Evolutionary conservation across 1,140 invertebrate species (phyloP).

Genomic region (Neodiprion virginianus): DNA sequence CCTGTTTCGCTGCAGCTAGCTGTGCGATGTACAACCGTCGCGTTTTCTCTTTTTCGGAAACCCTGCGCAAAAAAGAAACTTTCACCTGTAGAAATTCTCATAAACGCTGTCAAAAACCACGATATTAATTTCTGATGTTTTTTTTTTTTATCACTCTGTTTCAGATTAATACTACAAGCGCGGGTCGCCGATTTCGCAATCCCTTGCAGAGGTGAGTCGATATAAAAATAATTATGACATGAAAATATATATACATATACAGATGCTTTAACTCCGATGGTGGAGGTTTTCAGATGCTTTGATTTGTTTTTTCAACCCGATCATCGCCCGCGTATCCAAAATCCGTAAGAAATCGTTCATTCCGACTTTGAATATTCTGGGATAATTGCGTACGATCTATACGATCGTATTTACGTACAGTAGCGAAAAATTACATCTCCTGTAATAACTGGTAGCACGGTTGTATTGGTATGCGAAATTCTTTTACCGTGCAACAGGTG

Average conservation of each 20-base stretch:
- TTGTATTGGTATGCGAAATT: conserved; percentile 2
- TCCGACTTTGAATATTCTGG: no score
- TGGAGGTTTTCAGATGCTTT: neutral
- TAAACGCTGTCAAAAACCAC: neutral
- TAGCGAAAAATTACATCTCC: no score
- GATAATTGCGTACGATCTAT: no score
- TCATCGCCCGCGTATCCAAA: no score
- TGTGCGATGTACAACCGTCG: no score
- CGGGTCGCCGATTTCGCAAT: conserved; percentile 33
- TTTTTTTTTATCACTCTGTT: conserved; percentile 28
- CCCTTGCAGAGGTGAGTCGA: conserved; percentile 43
- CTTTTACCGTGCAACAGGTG: conserved; percentile 1
- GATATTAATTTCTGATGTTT: neutral
- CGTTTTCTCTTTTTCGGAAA: no score
- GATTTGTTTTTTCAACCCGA: neutral
- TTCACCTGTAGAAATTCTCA: neutral
- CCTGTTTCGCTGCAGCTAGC: neutral
- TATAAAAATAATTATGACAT: neutral
- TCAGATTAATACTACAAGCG: conserved; percentile 43
- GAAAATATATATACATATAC: neutral
- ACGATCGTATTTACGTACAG: no score
- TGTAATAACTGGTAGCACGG: no score
- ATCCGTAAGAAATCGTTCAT: no score
- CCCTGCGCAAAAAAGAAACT: no score
- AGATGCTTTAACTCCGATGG: neutral